Base-by-base conservation (phyloP, 1,140 invertebrate species). In the Lasioglossum baleicum region DNA sequence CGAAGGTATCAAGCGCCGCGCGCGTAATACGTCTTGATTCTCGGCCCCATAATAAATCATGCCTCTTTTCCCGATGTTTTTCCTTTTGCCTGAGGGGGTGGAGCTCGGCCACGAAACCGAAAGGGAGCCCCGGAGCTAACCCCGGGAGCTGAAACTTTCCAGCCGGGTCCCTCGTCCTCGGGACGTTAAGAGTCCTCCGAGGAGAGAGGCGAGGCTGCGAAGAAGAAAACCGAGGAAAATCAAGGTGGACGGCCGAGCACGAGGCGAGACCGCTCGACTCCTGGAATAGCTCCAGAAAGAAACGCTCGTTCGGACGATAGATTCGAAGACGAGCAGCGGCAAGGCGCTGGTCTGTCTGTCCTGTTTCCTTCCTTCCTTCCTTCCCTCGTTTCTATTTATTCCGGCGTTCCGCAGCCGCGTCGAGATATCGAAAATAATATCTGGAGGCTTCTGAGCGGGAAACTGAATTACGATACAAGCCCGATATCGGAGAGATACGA, bases 341-440 rank as follows among this genome's bases (percentile, higher is more conserved):
- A 13, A 0, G 10, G 10, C 44, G 8, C 13, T 15, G 13, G 13
- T 20, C 51, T 4, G 15, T 53, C 51, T 15, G 15, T 53, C 15
- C 51, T 53, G 15, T 15, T 15, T 53, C 17, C 51, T 53, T 6
- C 15, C 51, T 17, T 10, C 44, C 44, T 11, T 48, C 44, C 44
- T 53, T 20, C 73, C 64, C 73, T 58, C 83, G 31, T 7, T 84
- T 84, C 82, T 74, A 84, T 80, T 85, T 85, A 85, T 84, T 81
- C 63, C 67, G 53, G 17, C 64, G n/a, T 68, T 26, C 35, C 42
- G 53, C 63, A 15, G 68, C 63, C 53, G 76, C 65, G 75, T 84
- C 69, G 84, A 89, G 87, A 91, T 87, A 88, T 87, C 89, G 88
- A 91, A 92, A 91, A 91, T 91, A 91, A 92, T 91, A 92, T 88